These are phyloP conservation scores for Pseudanteris insignis DNA, from an alignment of 2,888 invertebrate genomes.

Conservation along the genomic window DNA sequence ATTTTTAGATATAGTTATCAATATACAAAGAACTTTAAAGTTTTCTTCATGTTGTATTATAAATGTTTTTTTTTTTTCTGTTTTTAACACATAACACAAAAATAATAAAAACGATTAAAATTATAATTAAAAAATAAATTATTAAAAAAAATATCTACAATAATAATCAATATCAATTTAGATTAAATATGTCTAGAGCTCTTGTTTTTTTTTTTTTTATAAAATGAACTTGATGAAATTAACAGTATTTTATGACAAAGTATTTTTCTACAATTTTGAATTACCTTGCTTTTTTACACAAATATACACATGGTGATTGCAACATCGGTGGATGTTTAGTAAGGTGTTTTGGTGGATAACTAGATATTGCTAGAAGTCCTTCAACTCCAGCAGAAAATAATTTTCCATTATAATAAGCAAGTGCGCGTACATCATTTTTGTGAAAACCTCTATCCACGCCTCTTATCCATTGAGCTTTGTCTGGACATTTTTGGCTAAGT, in stretches of 20 bases:
- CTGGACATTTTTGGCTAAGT: conserved; percentile 69
- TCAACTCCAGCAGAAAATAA: conserved; percentile 85
- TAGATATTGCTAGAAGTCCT: conserved; percentile 79
- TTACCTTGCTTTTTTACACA: conserved; percentile 69
- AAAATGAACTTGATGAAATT: not conserved
- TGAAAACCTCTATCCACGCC: conserved; percentile 82
- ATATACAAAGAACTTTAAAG: no score
- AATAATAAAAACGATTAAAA: conserved; percentile 3
- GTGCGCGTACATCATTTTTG: conserved; percentile 84
- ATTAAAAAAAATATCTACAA: no score
- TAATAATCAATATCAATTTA: no score
- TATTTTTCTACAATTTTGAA: no score
- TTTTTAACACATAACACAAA: no score
- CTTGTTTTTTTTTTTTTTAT: no score
- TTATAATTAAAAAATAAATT: not conserved
- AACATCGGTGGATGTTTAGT: conserved; percentile 79
- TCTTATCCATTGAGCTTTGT: conserved; percentile 82
- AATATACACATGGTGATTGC: conserved; percentile 70
- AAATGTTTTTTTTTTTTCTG: no score
- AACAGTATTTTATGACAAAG: no score
- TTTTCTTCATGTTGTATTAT: not conserved
- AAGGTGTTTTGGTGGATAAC: conserved; percentile 75
- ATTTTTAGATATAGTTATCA: no score
- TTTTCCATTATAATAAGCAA: conserved; percentile 73
- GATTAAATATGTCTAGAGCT: no score